phyloP scores from a whole-genome alignment of 2,797 vertebrate species.

The Adrianichthys oophorus region DNA sequence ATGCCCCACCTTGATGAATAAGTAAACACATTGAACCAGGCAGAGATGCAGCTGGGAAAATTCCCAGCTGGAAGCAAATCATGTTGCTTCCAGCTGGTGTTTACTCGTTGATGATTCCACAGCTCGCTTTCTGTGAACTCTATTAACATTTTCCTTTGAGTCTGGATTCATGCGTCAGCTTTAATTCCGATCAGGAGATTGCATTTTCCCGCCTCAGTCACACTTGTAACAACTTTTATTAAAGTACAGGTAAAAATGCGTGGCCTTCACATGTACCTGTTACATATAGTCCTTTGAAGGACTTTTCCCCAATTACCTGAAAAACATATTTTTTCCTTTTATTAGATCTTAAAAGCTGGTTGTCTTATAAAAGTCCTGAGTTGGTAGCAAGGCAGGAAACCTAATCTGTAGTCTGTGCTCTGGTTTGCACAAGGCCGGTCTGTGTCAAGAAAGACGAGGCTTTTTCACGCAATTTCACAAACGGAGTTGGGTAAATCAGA shows the following conservation, averaged over 20 bases:
- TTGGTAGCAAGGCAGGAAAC: neutral
- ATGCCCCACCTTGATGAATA: slow-evolving; percentile 70
- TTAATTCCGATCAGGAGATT: slow-evolving; percentile 43
- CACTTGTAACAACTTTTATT: slow-evolving; percentile 10
- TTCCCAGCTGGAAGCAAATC: slow-evolving; percentile 49
- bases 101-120: slow-evolving; percentile 53
- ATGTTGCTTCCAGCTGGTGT: slow-evolving; percentile 65
- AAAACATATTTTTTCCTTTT: neutral
- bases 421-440: neutral
- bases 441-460: neutral
- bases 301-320: too few species aligned
- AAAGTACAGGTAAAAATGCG: slow-evolving; percentile 6
- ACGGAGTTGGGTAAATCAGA: slow-evolving; percentile 4
- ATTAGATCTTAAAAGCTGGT: neutral
- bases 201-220: slow-evolving; percentile 32
- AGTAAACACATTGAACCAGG: slow-evolving; percentile 66
- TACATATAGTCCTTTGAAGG: too few species aligned
- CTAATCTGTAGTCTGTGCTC: neutral
- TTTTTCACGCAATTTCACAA: slow-evolving; percentile 5
- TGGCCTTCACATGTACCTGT: neutral
- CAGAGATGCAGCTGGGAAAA: slow-evolving; percentile 54
- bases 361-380: neutral
- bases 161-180: slow-evolving; percentile 32
- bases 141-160: slow-evolving; percentile 45
- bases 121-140: slow-evolving; percentile 50